These are phyloP conservation scores for Oophaga sylvatica DNA, from an alignment of 2,797 vertebrate genomes.

Conservation along the genomic window DNA sequence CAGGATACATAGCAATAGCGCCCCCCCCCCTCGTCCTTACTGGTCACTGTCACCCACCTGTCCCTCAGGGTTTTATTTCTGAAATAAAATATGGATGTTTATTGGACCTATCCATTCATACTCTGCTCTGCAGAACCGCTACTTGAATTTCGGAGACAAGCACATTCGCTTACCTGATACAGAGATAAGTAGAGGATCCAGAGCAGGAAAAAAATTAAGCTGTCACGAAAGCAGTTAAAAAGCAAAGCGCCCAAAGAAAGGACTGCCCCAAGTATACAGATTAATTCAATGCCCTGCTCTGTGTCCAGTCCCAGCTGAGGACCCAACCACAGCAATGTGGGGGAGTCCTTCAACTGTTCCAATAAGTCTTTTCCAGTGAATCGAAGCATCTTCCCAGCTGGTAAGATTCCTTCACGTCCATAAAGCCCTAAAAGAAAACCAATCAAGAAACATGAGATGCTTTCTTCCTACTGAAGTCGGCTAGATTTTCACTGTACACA, in stretches of 20 bases:
- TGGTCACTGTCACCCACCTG: no score
- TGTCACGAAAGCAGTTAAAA: slow-evolving; percentile 76
- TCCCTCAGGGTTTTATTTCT: no score
- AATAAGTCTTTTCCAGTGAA: slow-evolving; percentile 79
- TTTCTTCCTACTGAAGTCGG: not conserved
- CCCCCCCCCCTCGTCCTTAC: no score
- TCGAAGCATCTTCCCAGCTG: slow-evolving; percentile 79
- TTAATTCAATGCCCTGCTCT: slow-evolving; percentile 86
- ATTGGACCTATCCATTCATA: not conserved
- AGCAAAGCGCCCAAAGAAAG: slow-evolving; percentile 79
- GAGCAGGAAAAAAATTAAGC: slow-evolving; percentile 82
- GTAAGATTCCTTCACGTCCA: slow-evolving; percentile 86
- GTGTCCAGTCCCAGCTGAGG: slow-evolving; percentile 86
- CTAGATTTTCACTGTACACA: no score
- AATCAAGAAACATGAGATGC: not conserved
- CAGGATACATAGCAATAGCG: no score
- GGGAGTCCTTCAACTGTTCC: slow-evolving; percentile 81
- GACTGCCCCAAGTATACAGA: slow-evolving; percentile 79
- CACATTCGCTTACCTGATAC: slow-evolving; percentile 77
- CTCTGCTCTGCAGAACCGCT: not conserved
- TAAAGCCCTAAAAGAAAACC: slow-evolving; percentile 80
- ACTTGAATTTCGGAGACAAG: not conserved
- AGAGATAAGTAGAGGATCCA: slow-evolving; percentile 84
- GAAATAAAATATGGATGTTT: no score
- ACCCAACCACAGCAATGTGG: slow-evolving; percentile 87